phyloP scores from a whole-genome alignment of 2,113 vertebrate species.

The Pollachius pollachius region DNA sequence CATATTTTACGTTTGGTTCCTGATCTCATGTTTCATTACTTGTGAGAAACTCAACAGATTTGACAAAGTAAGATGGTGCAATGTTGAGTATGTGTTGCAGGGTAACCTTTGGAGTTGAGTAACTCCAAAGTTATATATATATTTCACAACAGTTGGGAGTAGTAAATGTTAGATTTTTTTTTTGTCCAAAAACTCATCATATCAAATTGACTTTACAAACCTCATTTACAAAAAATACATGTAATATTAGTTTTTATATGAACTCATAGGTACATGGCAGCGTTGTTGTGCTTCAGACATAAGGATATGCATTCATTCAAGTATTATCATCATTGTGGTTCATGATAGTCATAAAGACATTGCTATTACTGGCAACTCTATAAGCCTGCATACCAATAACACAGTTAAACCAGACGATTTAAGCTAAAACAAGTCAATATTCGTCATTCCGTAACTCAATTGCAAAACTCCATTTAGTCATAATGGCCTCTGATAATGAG shows the following conservation, averaged over 20 bases:
- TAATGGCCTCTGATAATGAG: slow-evolving; percentile 74
- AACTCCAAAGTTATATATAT: too few relatives aligned
- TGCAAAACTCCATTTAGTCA: slow-evolving; percentile 74
- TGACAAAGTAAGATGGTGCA: slow-evolving; percentile 30
- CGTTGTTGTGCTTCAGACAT: too few relatives aligned
- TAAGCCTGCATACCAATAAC: slow-evolving; percentile 59
- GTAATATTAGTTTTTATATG: too few relatives aligned
- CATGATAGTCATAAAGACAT: slow-evolving; percentile 38
- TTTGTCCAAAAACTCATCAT: too few relatives aligned
- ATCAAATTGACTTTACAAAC: too few relatives aligned
- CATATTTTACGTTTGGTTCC: slow-evolving; percentile 64
- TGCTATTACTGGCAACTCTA: slow-evolving; percentile 59
- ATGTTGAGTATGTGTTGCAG: background rate
- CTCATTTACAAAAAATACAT: too few relatives aligned
- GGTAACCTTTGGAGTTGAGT: background rate
- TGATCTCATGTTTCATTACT: slow-evolving; percentile 61
- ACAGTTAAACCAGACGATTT: slow-evolving; percentile 55
- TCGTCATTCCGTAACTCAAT: slow-evolving; percentile 68
- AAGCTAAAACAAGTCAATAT: slow-evolving; percentile 67
- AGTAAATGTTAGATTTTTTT: too few relatives aligned
- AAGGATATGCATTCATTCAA: too few relatives aligned
- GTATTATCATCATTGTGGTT: slow-evolving; percentile 9
- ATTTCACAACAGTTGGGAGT: too few relatives aligned
- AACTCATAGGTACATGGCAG: too few relatives aligned
- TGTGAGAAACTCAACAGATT: slow-evolving; percentile 62